Evolutionary conservation across 2,113 vertebrate species (phyloP).

Genomic region (Cavia porcellus): DNA sequence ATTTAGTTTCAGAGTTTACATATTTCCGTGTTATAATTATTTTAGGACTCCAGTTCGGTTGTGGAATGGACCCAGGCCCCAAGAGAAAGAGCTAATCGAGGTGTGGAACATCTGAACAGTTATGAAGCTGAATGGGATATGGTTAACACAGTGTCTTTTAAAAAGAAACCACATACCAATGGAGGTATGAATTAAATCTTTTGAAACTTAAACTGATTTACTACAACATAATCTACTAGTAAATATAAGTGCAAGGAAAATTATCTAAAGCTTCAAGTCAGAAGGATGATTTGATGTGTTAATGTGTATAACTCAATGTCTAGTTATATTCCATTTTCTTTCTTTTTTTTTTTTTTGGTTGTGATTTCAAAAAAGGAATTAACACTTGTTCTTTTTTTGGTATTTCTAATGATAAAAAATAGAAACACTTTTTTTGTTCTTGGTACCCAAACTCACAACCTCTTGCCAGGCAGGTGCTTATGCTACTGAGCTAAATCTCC

Average conservation of each 20-base stretch:
- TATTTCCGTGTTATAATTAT: slow-evolving; percentile 63
- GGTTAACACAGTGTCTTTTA: slow-evolving; percentile 96
- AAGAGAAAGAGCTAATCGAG: slow-evolving; percentile 87
- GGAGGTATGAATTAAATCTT: slow-evolving; percentile 88
- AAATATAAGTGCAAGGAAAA: slow-evolving; percentile 20
- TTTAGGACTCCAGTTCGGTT: slow-evolving; percentile 98
- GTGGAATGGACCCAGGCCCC: slow-evolving; percentile 94
- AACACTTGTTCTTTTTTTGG: slow-evolving; percentile 31
- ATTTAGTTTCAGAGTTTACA: slow-evolving; percentile 49
- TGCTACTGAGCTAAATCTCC: too few species aligned
- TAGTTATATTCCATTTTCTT: neutral
- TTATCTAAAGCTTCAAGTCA: neutral
- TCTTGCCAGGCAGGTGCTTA: too few species aligned
- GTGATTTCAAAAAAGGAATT: slow-evolving; percentile 41
- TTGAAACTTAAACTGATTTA: slow-evolving; percentile 58
- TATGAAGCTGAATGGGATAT: slow-evolving; percentile 99
- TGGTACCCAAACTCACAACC: too few species aligned
- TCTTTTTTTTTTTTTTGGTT: slow-evolving; percentile 39
- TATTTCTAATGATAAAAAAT: slow-evolving; percentile 64
- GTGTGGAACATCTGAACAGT: slow-evolving; percentile 91
- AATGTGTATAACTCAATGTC: neutral
- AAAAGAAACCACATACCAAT: slow-evolving; percentile 92
- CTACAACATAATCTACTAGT: slow-evolving; percentile 11
- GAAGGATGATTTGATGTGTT: neutral
- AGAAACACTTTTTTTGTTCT: neutral